Conservation (phyloP, 2,888 invertebrate species). For the Drosophila antonietae region DNA sequence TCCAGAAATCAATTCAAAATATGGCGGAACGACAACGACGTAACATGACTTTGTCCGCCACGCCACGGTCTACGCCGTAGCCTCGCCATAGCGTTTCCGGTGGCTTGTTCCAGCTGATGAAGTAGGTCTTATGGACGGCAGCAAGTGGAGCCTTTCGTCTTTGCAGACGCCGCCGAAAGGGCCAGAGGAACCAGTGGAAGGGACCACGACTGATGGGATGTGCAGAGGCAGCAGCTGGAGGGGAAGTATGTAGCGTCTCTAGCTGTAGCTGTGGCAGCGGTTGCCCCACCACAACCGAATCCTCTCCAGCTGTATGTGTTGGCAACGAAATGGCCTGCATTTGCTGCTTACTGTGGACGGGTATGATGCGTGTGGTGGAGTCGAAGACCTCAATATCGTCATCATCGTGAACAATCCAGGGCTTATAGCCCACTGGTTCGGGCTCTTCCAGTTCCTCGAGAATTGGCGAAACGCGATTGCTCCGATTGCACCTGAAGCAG, state of each 20-base stretch:
- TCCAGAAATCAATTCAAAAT: constrained; percentile 56
- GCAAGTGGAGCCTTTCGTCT: constrained; percentile 57
- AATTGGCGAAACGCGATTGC: constrained; percentile 68
- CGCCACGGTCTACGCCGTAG: constrained; percentile 55
- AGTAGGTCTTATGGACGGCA: constrained; percentile 82
- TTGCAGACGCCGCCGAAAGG: constrained; percentile 64
- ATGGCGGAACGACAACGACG: constrained; percentile 79
- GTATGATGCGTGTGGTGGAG: constrained; percentile 53
- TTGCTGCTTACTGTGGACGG: constrained; percentile 18
- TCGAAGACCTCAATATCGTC: constrained; percentile 62
- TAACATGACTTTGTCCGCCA: constrained; percentile 38
- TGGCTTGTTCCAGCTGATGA: constrained; percentile 82
- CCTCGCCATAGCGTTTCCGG: constrained; percentile 70
- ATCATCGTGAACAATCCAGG: constrained; percentile 36
- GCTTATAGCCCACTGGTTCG: constrained; percentile 1
- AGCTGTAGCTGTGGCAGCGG: constrained; percentile 46
- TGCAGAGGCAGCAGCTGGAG: neutral
- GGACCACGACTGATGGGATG: constrained; percentile 43
- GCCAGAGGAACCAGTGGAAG: constrained; percentile 71
- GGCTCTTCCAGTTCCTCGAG: constrained; percentile 54
- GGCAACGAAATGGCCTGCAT: constrained; percentile 17
- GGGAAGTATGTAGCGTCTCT: constrained; percentile 42
- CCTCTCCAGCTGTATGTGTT: neutral
- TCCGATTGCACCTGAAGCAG: constrained; percentile 65
- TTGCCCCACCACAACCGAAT: constrained; percentile 48